Conservation (phyloP, 2,888 invertebrate species). For the Pseudococcus jackbeardsleyi region DNA sequence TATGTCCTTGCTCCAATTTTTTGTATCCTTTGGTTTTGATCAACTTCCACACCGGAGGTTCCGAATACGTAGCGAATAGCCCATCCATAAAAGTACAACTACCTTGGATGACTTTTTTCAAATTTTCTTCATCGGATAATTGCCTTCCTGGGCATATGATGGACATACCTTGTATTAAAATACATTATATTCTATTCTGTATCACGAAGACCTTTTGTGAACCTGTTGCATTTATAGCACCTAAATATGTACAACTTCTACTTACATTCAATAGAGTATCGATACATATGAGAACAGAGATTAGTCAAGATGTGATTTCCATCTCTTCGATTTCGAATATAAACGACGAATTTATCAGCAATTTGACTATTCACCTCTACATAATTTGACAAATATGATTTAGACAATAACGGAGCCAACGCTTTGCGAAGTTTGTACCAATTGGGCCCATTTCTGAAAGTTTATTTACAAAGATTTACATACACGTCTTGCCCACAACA, state of each 20-base stretch:
- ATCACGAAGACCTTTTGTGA: neutral
- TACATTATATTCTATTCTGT: neutral
- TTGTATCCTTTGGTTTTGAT: slow-evolving; percentile 72
- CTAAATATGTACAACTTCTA: no score
- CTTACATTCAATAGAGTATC: slow-evolving; percentile 71
- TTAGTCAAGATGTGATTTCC: slow-evolving; percentile 69
- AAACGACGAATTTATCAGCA: slow-evolving; percentile 71
- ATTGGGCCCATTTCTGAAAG: slow-evolving; percentile 73
- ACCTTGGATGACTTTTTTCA: slow-evolving; percentile 69
- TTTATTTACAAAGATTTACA: neutral
- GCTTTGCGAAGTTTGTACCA: slow-evolving; percentile 74
- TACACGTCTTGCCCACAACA: neutral
- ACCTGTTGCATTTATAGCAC: slow-evolving; percentile 2
- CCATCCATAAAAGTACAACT: slow-evolving; percentile 72
- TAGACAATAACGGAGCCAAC: slow-evolving; percentile 72
- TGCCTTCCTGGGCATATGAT: slow-evolving; percentile 73
- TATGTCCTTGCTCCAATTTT: slow-evolving; percentile 72
- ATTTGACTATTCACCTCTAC: slow-evolving; percentile 70
- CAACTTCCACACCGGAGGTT: slow-evolving; percentile 72
- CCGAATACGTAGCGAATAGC: slow-evolving; percentile 72
- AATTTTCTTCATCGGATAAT: neutral
- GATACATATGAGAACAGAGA: slow-evolving; percentile 70
- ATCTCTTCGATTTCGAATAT: slow-evolving; percentile 69
- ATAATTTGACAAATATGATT: slow-evolving; percentile 71
- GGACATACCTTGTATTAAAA: slow-evolving; percentile 71